Evolutionary conservation across 2,113 vertebrate species (phyloP), one percentile per base, ranked within the genome.

Genomic region (Psittacula cyanocephala): DNA sequence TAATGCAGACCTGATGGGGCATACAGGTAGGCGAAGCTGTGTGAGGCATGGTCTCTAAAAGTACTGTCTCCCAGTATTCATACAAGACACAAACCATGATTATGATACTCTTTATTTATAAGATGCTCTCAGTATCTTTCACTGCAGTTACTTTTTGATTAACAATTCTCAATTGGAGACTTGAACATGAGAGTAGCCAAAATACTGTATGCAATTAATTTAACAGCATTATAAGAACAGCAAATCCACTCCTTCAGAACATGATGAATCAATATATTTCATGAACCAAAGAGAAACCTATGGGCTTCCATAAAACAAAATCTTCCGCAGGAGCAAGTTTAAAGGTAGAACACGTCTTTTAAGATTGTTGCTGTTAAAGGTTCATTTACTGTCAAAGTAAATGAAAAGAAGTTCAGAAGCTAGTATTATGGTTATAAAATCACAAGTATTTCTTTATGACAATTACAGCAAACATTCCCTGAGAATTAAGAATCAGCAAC

Each of bases 401-500:
- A 81, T 22, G 9, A 27, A n/a, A 49, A 71, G 55, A 44, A 69
- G 29, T 91, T 59, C 53, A 81, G 50, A 82, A 96, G 76, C 28
- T 41, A 88, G 35, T 59, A 68, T 64, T 89, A 68, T 72, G 74
- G 63, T 82, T 53, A 89, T 75, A 81, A 95, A 94, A 80, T 91
- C 85, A 71, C 28, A 80, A 46, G 28, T 41, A 46, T 75, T 85
- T 74, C n/a, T 86, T 94, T 74, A 79, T 81, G 91, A 93, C 81
- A 89, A 68, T 41, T 81, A 74, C 0, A 88, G 79, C 55, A 84
- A 95, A 82, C 46, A 69, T 81, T 92, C 95, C 96, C 96, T 96
- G 96, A 96, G 93, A 96, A 95, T 89, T 90, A 95, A 86, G 78
- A 88, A 85, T 82, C 79, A 64, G 82, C 80, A 91, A 92, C 71